Evolutionary conservation across 2,113 vertebrate genomes (phyloP), one percentile per base, ranked within the genome.

Genomic region (Cyanoliseus patagonus): DNA sequence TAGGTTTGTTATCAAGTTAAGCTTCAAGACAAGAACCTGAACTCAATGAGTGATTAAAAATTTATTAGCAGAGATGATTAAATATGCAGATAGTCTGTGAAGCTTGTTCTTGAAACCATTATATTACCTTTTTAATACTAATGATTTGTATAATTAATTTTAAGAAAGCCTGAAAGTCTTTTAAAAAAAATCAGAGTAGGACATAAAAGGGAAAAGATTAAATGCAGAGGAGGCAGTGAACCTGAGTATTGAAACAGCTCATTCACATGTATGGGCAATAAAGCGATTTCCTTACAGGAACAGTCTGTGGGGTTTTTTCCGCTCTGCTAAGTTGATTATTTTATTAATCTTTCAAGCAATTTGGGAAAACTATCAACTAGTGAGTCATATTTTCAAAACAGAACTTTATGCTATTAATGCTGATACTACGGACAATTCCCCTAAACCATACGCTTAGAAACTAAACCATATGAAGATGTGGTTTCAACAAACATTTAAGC

Each of bases 91-190:
- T 98, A 97, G 97, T 98, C 97, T 98, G 95, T 98, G 98, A 98
- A 98, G 97, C 97, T 98, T 98, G 97, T 98, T 98, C 97, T 98
- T 98, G 97, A 97, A 98, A 98, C 96, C 97, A 98, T 98, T 98
- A 98, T 98, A 97, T 98, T 98, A 98, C 97, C 97, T 98, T 98
- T 97, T 98, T 98, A 98, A 98, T 98, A 98, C 97, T 98, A 98
- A 98, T 98, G 98, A 98, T 98, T 98, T 98, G 97, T 98, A 98
- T 98, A 98, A 98, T 98, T 98, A 98, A 98, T 98, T 97, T 94
- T 92, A 97, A 97, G 97, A 95, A 97, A 97, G 91, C 95, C 97
- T 98, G 94, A 97, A 98, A 97, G 92, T 94, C 89, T 97, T 97
- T 97, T 20, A 8, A 44, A 95, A 92, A 97, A 97, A 97, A 97